Evolutionary conservation across 2,113 vertebrate genomes (phyloP).

Genomic region (Himantopus leucocephalus): DNA sequence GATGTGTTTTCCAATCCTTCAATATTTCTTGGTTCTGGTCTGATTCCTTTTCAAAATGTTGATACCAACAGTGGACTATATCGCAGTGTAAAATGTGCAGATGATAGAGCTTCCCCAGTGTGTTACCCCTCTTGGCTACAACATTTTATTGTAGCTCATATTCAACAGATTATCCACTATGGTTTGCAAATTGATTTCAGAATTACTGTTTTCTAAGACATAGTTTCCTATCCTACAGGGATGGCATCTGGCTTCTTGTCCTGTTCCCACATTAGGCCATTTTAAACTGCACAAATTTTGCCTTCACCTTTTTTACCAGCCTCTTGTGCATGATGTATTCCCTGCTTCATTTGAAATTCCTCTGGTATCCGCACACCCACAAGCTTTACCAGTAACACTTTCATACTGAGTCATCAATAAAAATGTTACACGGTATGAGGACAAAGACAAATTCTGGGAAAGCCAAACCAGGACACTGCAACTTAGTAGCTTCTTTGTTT

Average conservation of each 20-base stretch:
- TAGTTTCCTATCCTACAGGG: background rate
- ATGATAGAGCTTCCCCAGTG: background rate
- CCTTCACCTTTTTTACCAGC: background rate
- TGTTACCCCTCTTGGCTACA: background rate
- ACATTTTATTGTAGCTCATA: background rate
- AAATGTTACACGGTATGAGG: background rate
- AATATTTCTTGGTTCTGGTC: background rate
- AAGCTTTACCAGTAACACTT: background rate
- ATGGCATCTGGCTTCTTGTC: background rate
- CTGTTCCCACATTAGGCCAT: background rate
- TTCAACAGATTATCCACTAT: background rate
- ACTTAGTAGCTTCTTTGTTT: background rate
- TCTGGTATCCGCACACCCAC: slow-evolving; percentile 3
- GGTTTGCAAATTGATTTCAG: slow-evolving; percentile 13
- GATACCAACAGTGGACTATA: background rate
- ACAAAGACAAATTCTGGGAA: slow-evolving; percentile 9
- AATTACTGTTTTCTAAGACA: background rate
- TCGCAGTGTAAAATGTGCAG: background rate
- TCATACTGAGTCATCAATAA: slow-evolving; percentile 34
- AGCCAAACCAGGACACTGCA: slow-evolving; percentile 14
- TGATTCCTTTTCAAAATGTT: background rate
- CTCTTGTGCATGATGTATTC: background rate
- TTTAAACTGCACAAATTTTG: background rate
- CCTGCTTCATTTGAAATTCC: background rate
- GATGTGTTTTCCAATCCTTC: background rate